These are phyloP conservation scores for Gobius niger DNA, from an alignment of 2,113 vertebrate species.

Conservation along the genomic window DNA sequence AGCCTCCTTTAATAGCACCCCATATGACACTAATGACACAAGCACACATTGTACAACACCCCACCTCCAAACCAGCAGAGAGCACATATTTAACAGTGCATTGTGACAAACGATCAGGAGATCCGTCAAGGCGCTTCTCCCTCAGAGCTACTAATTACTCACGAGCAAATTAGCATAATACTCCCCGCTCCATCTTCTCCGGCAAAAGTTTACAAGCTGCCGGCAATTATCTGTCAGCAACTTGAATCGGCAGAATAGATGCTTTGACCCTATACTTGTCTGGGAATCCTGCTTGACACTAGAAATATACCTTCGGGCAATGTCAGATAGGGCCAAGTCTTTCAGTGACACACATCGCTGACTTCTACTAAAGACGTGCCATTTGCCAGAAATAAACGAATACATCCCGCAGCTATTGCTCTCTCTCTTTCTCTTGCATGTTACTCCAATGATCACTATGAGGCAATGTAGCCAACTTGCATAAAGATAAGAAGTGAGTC, in stretches of 20 bases:
- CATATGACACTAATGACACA: not conserved
- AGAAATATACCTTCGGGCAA: slow-evolving; percentile 65
- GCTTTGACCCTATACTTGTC: slow-evolving; percentile 67
- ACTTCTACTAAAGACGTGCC: slow-evolving; percentile 57
- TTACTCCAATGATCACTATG: slow-evolving; percentile 42
- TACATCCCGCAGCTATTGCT: slow-evolving; percentile 53
- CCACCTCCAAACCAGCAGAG: slow-evolving; percentile 13
- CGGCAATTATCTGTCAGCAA: slow-evolving; percentile 67
- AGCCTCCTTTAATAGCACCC: not conserved
- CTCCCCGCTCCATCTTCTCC: slow-evolving; percentile 40
- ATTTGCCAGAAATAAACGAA: slow-evolving; percentile 64
- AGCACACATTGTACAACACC: slow-evolving; percentile 10
- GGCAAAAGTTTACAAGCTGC: slow-evolving; percentile 62
- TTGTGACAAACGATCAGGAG: slow-evolving; percentile 55
- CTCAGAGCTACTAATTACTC: slow-evolving; percentile 63
- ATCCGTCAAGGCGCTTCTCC: slow-evolving; percentile 55
- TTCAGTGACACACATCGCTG: slow-evolving; percentile 56
- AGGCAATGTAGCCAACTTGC: slow-evolving; percentile 37
- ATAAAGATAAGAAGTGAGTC: slow-evolving; percentile 48
- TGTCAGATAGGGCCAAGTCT: slow-evolving; percentile 64
- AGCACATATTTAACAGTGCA: slow-evolving; percentile 46
- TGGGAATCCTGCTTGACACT: slow-evolving; percentile 63
- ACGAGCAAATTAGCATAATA: slow-evolving; percentile 61
- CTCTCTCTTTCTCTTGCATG: slow-evolving; percentile 45
- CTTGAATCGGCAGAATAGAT: slow-evolving; percentile 59